These are phyloP conservation scores for Drosophila simulans DNA, from an alignment of 1,140 invertebrate species.

Conservation along the genomic window DNA sequence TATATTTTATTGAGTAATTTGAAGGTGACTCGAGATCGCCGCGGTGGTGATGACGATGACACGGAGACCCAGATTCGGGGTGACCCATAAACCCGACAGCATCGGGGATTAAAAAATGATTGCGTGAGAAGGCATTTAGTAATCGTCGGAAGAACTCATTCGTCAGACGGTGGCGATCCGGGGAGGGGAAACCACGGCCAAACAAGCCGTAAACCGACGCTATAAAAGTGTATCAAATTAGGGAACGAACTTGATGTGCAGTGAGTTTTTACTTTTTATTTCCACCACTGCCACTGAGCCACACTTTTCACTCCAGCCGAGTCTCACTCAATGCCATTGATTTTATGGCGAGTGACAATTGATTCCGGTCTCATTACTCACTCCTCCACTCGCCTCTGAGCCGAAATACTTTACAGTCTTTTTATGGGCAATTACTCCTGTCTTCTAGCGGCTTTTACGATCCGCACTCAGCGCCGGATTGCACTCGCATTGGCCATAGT, in stretches of 20 bases:
- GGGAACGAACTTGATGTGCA: constrained; percentile 69
- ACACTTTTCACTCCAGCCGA: constrained; percentile 16
- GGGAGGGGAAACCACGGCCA: constrained; percentile 60
- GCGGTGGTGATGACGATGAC: constrained; percentile 42
- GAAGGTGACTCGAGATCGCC: constrained; percentile 45
- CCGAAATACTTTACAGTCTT: constrained; percentile 50
- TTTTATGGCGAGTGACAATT: constrained; percentile 38
- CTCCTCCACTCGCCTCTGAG: constrained; percentile 24
- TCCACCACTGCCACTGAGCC: constrained; percentile 26
- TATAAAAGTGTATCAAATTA: constrained; percentile 82
- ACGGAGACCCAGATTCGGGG: constrained; percentile 62
- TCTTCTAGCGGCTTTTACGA: constrained; percentile 47
- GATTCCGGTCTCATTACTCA: constrained; percentile 43
- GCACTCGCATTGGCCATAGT: constrained; percentile 32
- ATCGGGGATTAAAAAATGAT: constrained; percentile 82
- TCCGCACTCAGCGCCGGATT: constrained; percentile 34
- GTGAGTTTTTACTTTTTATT: constrained; percentile 11
- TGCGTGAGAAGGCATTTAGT: constrained; percentile 82
- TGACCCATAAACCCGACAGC: constrained; percentile 61
- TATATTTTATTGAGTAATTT: constrained; percentile 77
- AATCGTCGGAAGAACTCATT: constrained; percentile 74
- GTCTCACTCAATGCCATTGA: constrained; percentile 52
- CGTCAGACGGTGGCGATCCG: constrained; percentile 43
- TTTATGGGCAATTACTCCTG: constrained; percentile 50
- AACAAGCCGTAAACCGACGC: constrained; percentile 74